Evolutionary conservation across 2,797 vertebrate genomes (phyloP).

Genomic region (Eulemur albifrons): DNA sequence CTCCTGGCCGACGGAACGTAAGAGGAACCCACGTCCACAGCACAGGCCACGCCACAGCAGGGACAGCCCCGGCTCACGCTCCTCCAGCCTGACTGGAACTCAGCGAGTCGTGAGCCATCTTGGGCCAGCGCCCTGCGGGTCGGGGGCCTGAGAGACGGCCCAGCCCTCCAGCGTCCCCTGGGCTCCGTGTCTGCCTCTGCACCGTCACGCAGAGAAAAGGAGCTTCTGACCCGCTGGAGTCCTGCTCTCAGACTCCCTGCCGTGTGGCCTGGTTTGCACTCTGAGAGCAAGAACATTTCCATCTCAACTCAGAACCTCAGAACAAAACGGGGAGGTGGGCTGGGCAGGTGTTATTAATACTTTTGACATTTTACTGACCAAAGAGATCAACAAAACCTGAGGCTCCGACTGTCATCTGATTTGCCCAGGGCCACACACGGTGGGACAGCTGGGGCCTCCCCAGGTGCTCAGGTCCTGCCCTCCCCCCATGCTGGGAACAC

Average conservation of each 20-base stretch:
- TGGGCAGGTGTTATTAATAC: not conserved
- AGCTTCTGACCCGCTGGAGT: not conserved
- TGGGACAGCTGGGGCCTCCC: not conserved
- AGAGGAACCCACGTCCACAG: not conserved
- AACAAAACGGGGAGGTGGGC: not conserved
- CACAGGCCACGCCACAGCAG: fast-evolving
- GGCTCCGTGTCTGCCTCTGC: not conserved
- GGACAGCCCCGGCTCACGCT: fast-evolving
- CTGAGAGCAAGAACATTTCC: not conserved
- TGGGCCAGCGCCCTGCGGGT: no score
- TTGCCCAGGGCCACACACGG: fast-evolving
- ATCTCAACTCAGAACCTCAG: not conserved
- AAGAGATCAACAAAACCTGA: not conserved
- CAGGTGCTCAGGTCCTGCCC: not conserved
- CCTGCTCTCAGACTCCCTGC: no score
- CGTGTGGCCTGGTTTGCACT: not conserved
- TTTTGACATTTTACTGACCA: not conserved
- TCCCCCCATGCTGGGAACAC: not conserved
- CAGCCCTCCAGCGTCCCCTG: not conserved
- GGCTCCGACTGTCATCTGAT: not conserved
- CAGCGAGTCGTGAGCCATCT: no score
- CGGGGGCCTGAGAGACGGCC: fast-evolving
- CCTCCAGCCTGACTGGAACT: not conserved
- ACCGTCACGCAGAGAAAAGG: not conserved
- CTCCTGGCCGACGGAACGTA: fast-evolving